A percentile compares a stretch with the other conserved stretches of the same genome.
Conservation (phyloP, 2,113 vertebrate genomes). For the Emydocephalus ijimae region DNA sequence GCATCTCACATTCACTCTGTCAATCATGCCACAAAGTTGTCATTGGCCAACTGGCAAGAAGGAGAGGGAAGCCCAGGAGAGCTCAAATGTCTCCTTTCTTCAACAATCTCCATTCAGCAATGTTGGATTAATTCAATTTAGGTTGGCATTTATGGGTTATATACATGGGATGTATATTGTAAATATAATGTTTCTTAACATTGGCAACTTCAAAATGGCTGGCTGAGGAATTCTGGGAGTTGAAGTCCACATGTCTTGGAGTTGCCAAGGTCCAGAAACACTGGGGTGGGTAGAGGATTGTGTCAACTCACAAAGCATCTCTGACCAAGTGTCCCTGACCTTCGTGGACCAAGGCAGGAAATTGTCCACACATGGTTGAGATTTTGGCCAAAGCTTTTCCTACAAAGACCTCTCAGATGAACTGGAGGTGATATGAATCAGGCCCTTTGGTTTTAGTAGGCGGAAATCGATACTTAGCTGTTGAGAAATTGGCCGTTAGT, state of each 20-base stretch:
- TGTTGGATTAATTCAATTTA: not conserved
- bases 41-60: not conserved
- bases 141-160: not conserved
- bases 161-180: not conserved
- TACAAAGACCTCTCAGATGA: not conserved
- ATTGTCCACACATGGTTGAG: not conserved
- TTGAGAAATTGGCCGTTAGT: not conserved
- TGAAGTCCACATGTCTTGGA: not conserved
- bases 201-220: not conserved
- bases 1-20: not conserved
- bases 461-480: not conserved
- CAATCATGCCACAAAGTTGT: not conserved
- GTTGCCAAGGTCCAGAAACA: not conserved
- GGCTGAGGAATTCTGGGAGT: not conserved
- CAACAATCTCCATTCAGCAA: not conserved
- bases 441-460: accelerated
- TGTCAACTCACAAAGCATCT: no score
- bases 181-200: not conserved
- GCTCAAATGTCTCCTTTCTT: not conserved
- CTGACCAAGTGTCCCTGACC: no score
- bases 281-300: not conserved
- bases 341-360: not conserved
- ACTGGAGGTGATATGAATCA: not conserved
- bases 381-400: not conserved
- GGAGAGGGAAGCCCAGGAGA: not conserved